A percentile compares a stretch with the other conserved stretches of the same genome.
Conservation (phyloP, 2,888 invertebrate species). For the Lamellibrachia satsuma region DNA sequence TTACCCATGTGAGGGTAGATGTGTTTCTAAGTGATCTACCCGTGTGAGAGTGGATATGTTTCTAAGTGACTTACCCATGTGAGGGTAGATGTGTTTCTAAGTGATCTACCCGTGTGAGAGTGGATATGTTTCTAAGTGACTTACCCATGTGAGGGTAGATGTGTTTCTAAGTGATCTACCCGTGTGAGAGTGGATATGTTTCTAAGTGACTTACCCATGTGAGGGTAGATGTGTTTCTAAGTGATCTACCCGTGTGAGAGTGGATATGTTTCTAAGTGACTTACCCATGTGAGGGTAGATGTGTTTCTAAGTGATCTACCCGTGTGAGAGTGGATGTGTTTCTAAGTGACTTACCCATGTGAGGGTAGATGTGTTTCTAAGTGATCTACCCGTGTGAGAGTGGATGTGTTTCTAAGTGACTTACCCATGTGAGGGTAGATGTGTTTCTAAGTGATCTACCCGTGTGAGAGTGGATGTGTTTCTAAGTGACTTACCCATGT, state of each 20-base stretch:
- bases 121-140: background rate
- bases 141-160: too few relatives aligned
- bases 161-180: background rate
- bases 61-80: conserved; percentile 1
- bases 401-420: background rate
- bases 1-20: too few relatives aligned
- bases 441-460: background rate
- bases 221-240: background rate
- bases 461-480: background rate
- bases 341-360: conserved; percentile 1
- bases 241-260: background rate
- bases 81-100: background rate
- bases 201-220: conserved; percentile 1
- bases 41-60: background rate
- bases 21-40: background rate
- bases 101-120: background rate
- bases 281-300: too few relatives aligned
- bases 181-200: background rate
- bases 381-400: background rate
- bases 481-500: conserved; percentile 1
- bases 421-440: too few relatives aligned
- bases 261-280: background rate
- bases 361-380: background rate
- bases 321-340: background rate
- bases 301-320: background rate